These are phyloP conservation scores for Myripristis murdjan DNA, from an alignment of 2,797 vertebrate species.

Conservation along the genomic window DNA sequence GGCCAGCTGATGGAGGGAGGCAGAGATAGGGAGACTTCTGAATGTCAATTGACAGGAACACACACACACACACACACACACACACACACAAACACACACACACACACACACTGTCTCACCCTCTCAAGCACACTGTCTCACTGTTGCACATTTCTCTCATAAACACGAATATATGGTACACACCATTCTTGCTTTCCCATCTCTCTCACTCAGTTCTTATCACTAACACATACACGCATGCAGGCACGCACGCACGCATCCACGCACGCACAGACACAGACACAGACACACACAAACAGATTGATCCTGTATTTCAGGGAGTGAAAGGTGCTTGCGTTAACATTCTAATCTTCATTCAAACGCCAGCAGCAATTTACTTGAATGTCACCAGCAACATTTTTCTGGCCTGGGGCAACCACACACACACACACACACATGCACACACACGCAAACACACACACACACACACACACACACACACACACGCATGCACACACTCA, in stretches of 20 bases:
- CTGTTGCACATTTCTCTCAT: conserved; percentile 4
- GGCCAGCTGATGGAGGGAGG: conserved; percentile 40
- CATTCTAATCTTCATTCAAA: conserved; percentile 46
- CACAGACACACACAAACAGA: background rate
- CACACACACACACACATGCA: background rate
- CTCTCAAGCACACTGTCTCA: background rate
- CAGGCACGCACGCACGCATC: background rate
- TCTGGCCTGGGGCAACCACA: background rate
- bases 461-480: no score
- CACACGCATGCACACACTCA: no score
- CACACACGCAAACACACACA: background rate
- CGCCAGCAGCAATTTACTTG: conserved; percentile 46
- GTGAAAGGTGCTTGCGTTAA: conserved; percentile 23
- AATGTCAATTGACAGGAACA: conserved; percentile 56
- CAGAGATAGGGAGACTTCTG: conserved; percentile 46
- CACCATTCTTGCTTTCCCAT: conserved; percentile 1
- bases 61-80: conserved; percentile 15
- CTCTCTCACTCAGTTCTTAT: conserved; percentile 19
- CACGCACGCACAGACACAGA: conserved; percentile 8
- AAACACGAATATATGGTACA: conserved; percentile 24
- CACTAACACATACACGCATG: conserved; percentile 13
- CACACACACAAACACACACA: conserved; percentile 26
- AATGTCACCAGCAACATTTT: conserved; percentile 48
- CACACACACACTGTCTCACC: background rate
- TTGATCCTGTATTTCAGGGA: conserved; percentile 16